Evolutionary conservation across 2,888 invertebrate genomes (phyloP).

Genomic region (Pyrochroa serraticornis): DNA sequence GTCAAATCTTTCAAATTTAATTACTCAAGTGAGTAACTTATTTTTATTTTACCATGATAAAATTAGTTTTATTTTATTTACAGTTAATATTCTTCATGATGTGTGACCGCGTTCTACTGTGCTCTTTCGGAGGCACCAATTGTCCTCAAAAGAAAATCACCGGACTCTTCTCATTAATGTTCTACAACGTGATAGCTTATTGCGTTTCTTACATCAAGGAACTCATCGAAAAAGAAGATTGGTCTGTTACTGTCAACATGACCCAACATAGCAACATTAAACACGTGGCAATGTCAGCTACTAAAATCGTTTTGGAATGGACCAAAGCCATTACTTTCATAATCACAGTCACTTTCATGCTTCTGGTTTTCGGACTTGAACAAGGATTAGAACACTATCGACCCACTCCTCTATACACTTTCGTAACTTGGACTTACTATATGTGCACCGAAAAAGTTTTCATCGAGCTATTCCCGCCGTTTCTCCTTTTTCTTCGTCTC

Average conservation of each 20-base stretch:
- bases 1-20: conserved; percentile 73
- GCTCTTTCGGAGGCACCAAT: conserved; percentile 58
- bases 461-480: conserved; percentile 67
- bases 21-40: conserved; percentile 65
- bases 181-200: conserved; percentile 82
- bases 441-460: conserved; percentile 75
- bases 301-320: conserved; percentile 81
- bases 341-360: conserved; percentile 77
- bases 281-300: conserved; percentile 81
- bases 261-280: conserved; percentile 72
- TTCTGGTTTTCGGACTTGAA: conserved; percentile 75
- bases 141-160: conserved; percentile 62
- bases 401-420: conserved; percentile 70
- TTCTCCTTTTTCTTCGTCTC: conserved; percentile 65
- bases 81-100: conserved; percentile 76
- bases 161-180: conserved; percentile 78
- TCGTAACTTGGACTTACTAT: conserved; percentile 73
- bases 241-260: conserved; percentile 77
- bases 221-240: conserved; percentile 75
- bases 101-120: conserved; percentile 69
- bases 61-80: conserved; percentile 39
- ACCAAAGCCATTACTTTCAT: conserved; percentile 82
- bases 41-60: neutral
- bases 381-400: conserved; percentile 77
- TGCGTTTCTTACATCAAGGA: conserved; percentile 78